A percentile compares a stretch with the other conserved stretches of the same genome.
These are phyloP conservation scores for Leucopsar rothschildi DNA, from an alignment of 2,113 vertebrate species.

Conservation along the genomic window DNA sequence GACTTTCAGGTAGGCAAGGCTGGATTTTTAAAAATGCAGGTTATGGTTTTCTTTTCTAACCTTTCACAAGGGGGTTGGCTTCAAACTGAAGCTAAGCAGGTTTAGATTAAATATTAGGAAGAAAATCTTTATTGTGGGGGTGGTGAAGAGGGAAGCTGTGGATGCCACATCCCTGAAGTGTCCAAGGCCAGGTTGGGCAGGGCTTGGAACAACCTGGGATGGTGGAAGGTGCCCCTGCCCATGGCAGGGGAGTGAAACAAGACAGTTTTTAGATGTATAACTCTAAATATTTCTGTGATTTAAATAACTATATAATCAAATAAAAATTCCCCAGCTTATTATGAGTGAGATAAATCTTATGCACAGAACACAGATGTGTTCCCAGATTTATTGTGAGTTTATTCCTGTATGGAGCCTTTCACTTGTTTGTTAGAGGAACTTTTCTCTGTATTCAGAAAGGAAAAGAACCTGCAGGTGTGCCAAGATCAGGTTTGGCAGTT, in stretches of 20 bases:
- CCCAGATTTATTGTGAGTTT: background rate
- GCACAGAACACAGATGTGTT: background rate
- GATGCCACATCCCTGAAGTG: background rate
- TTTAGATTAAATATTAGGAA: background rate
- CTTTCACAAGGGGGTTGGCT: fast-evolving
- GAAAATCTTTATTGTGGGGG: background rate
- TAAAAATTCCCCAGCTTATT: background rate
- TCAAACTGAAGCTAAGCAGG: background rate
- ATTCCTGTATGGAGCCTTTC: background rate
- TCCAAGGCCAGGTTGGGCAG: background rate
- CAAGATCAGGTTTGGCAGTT: background rate
- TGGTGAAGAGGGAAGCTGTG: background rate
- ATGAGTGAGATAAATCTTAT: background rate
- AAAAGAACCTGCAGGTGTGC: background rate
- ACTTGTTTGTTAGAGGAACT: background rate
- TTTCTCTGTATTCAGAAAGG: background rate
- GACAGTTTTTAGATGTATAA: background rate
- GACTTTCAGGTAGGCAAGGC: slow-evolving; percentile 82
- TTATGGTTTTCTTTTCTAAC: background rate
- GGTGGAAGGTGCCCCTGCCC: background rate
- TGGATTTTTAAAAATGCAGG: background rate
- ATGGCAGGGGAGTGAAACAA: background rate
- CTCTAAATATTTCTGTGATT: background rate
- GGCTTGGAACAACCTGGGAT: background rate
- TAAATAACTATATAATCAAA: background rate